phyloP scores from a whole-genome alignment of 2,888 invertebrate genomes.

The Sphinx pinastri region DNA sequence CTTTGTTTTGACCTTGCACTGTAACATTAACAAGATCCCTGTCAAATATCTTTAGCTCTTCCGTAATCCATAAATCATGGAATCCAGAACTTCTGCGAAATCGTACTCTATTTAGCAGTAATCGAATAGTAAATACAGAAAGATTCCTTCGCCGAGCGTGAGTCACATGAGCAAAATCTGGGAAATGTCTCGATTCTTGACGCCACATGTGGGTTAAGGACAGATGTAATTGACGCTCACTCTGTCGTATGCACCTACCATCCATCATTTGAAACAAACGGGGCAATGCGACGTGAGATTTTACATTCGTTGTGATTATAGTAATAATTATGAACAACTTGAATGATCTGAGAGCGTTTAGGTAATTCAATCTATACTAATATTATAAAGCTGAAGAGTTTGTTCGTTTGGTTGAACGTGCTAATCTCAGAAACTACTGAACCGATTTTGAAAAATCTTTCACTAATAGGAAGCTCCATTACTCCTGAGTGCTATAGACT shows the following conservation, averaged over 20 bases:
- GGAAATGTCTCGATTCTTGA: constrained; percentile 42
- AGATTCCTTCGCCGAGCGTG: constrained; percentile 44
- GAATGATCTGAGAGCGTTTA: too few species aligned
- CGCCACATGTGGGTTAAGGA: constrained; percentile 49
- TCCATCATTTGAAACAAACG: constrained; percentile 40
- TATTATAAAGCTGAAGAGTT: too few species aligned
- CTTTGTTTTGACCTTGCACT: background rate
- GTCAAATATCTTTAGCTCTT: background rate
- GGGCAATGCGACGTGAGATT: too few species aligned
- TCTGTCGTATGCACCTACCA: constrained; percentile 39
- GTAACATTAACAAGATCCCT: background rate
- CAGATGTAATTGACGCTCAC: constrained; percentile 37
- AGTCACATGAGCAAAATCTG: constrained; percentile 45
- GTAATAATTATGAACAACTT: too few species aligned
- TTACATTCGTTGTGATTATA: too few species aligned
- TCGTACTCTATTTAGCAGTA: constrained; percentile 1
- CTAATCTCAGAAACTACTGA: too few species aligned
- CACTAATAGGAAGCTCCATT: too few species aligned
- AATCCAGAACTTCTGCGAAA: background rate
- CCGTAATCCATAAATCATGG: background rate
- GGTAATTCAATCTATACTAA: too few species aligned
- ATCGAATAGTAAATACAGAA: constrained; percentile 42
- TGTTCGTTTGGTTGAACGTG: too few species aligned
- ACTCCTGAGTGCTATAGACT: too few species aligned
- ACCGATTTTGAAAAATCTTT: too few species aligned